Percentiles rank a stretch among this genome's conserved stretches.
These are phyloP conservation scores for Melanchra persicariae DNA, from an alignment of 2,888 invertebrate species.

Conservation along the genomic window DNA sequence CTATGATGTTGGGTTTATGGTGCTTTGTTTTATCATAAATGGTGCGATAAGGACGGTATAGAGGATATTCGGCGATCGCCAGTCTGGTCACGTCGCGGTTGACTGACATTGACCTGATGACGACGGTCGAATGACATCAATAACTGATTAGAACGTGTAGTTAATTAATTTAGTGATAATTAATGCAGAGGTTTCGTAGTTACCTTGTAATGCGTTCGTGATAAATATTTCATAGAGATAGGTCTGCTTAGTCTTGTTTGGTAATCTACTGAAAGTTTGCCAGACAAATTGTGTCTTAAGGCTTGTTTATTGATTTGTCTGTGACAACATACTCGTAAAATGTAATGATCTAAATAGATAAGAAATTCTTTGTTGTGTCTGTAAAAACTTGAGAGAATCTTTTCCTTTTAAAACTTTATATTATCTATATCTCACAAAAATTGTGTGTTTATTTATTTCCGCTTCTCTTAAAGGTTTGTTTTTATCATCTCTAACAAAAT, in stretches of 20 bases:
- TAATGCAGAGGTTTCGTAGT: constrained; percentile 40
- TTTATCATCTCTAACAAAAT: constrained; percentile 11
- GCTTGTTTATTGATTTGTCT: neutral
- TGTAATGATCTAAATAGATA: neutral
- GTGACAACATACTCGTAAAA: neutral
- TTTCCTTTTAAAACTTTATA: neutral
- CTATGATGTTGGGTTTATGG: constrained; percentile 76
- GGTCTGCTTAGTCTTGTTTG: neutral
- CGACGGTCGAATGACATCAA: constrained; percentile 49
- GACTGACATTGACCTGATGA: constrained; percentile 81
- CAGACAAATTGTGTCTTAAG: fast-evolving
- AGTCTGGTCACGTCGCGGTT: constrained; percentile 76
- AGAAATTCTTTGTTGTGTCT: too few species aligned
- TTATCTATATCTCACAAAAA: neutral
- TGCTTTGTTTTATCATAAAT: constrained; percentile 84
- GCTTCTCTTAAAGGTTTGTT: constrained; percentile 9
- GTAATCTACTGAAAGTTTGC: neutral
- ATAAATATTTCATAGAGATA: constrained; percentile 19
- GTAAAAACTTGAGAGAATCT: neutral
- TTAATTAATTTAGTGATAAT: constrained; percentile 63
- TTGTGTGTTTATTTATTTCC: constrained; percentile 22
- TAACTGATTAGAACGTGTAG: constrained; percentile 62
- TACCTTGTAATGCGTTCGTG: constrained; percentile 44
- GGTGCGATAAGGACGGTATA: constrained; percentile 75
- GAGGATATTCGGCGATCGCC: constrained; percentile 74